Evolutionary conservation across 1,140 invertebrate species (phyloP).

Genomic region (Leptonema lineaticorne): DNA sequence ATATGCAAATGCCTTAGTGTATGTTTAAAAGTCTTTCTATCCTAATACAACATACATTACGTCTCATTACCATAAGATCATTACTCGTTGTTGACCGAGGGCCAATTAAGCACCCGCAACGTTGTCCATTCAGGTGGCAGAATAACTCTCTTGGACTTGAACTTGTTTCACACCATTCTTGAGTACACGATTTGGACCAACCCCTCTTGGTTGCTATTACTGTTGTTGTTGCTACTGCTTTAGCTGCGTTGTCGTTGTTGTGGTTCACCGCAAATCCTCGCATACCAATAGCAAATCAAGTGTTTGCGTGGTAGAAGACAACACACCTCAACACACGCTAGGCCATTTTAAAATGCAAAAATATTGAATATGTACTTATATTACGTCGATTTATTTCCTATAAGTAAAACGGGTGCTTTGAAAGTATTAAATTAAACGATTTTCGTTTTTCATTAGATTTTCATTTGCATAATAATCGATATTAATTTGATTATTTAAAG

Average conservation of each 20-base stretch:
- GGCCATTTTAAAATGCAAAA: not conserved
- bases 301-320: not conserved
- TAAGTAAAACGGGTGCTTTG: too few relatives aligned
- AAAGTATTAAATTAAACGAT: too few relatives aligned
- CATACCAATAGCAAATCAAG: constrained; percentile 2
- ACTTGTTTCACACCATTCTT: constrained; percentile 20
- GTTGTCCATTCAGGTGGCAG: constrained; percentile 22
- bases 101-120: constrained; percentile 31
- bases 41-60: constrained; percentile 31
- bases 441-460: too few relatives aligned
- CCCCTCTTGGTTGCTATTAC: not conserved
- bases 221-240: not conserved
- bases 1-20: constrained; percentile 18
- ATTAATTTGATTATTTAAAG: too few relatives aligned
- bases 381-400: not conserved
- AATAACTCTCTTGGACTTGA: constrained; percentile 28
- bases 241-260: not conserved
- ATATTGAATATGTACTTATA: not conserved
- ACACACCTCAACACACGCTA: not conserved
- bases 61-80: constrained; percentile 31
- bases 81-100: constrained; percentile 30
- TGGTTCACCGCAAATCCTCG: not conserved
- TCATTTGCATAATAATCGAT: too few relatives aligned
- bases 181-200: not conserved
- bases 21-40: not conserved